Conservation (phyloP, 1,140 invertebrate species). For the Wasmannia auropunctata region DNA sequence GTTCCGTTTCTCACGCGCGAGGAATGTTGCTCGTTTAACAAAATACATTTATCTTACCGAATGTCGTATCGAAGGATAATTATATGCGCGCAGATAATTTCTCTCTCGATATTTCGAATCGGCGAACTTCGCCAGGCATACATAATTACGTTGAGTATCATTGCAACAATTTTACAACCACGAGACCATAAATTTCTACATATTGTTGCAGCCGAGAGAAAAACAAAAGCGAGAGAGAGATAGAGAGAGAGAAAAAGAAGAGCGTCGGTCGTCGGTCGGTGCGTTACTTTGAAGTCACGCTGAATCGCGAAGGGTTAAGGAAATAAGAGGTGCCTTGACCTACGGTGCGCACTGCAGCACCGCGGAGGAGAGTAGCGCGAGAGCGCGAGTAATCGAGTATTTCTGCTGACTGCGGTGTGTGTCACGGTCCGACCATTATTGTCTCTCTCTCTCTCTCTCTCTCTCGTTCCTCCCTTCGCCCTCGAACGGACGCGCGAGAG, state of each 20-base stretch:
- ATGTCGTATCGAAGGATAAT: neutral
- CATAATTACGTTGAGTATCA: slow-evolving; percentile 20
- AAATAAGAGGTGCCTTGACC: slow-evolving; percentile 61
- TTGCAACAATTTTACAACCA: slow-evolving; percentile 9
- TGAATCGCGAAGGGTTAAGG: slow-evolving; percentile 42
- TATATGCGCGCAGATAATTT: neutral
- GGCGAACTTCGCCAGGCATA: neutral
- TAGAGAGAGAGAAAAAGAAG: neutral
- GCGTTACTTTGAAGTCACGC: slow-evolving; percentile 49
- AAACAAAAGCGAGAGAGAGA: too few relatives aligned
- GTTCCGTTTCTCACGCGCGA: neutral
- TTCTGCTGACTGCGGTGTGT: slow-evolving; percentile 38
- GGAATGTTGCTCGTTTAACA: neutral
- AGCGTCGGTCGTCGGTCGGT: neutral
- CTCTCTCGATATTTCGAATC: neutral
- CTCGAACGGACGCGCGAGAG: slow-evolving; percentile 6
- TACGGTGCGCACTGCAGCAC: slow-evolving; percentile 25
- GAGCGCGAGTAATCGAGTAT: slow-evolving; percentile 34
- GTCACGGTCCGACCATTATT: slow-evolving; percentile 39
- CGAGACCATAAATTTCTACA: neutral
- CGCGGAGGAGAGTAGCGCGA: slow-evolving; percentile 6
- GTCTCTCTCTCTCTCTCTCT: neutral
- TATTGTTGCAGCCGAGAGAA: slow-evolving; percentile 6
- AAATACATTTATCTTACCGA: neutral
- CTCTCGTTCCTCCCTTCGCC: neutral